phyloP scores from a whole-genome alignment of 2,888 invertebrate genomes.

The Xanthia togata region DNA sequence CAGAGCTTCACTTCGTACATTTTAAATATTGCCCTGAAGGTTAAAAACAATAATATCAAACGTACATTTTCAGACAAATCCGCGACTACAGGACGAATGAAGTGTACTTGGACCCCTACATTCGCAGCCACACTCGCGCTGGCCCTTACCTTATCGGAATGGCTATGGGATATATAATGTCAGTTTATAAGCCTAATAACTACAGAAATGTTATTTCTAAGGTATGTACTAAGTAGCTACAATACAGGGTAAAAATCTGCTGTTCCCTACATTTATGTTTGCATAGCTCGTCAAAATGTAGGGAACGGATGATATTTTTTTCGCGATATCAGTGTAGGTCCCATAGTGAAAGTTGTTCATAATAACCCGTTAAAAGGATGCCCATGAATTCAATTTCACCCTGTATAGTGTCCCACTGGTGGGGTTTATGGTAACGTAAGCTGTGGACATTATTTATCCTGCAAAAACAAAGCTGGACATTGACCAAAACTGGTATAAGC shows the following conservation, averaged over 20 bases:
- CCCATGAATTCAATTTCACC: no score
- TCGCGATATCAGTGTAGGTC: no score
- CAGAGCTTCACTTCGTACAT: not conserved
- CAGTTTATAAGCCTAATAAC: slow-evolving; percentile 33
- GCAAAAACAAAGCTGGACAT: no score
- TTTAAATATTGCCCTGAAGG: not conserved
- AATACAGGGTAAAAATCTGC: not conserved
- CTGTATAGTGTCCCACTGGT: no score
- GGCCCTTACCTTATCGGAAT: slow-evolving; percentile 52
- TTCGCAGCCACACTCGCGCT: slow-evolving; percentile 32
- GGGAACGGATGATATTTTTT: no score
- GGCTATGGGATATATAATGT: slow-evolving; percentile 48
- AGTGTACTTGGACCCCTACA: slow-evolving; percentile 43
- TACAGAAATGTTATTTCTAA: slow-evolving; percentile 48
- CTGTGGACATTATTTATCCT: no score
- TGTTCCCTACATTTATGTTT: no score
- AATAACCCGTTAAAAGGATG: no score
- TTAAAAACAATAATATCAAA: not conserved
- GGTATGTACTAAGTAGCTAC: slow-evolving; percentile 16
- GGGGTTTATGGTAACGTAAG: no score
- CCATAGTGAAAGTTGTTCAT: no score
- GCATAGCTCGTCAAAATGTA: no score
- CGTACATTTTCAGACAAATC: slow-evolving; percentile 20
- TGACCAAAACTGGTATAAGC: no score
- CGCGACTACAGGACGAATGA: slow-evolving; percentile 43